These are phyloP conservation scores for Sibirionetta formosa DNA, from an alignment of 2,797 vertebrate species.

Conservation along the genomic window DNA sequence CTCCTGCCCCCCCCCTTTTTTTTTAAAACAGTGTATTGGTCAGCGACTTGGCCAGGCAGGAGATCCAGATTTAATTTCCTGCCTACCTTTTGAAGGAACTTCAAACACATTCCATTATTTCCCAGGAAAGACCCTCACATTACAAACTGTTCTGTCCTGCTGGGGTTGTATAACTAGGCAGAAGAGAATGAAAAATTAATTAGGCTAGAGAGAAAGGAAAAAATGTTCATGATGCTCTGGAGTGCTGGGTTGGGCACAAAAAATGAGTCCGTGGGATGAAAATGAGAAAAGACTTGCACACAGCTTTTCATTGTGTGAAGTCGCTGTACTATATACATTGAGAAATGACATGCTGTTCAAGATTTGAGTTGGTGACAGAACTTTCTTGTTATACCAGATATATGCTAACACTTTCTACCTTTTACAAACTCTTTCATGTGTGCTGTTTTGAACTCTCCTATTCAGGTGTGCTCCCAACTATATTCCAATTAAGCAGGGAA, in stretches of 20 bases:
- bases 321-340: background rate
- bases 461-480: background rate
- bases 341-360: background rate
- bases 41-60: background rate
- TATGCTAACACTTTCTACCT: background rate
- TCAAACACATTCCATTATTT: constrained; percentile 31
- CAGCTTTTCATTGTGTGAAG: background rate
- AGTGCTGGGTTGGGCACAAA: background rate
- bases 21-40: background rate
- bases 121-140: constrained; percentile 23
- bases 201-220: background rate
- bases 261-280: background rate
- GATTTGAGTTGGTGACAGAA: background rate
- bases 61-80: constrained; percentile 34
- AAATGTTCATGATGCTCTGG: background rate
- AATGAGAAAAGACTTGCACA: fast-evolving
- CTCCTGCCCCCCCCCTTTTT: no score
- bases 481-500: background rate
- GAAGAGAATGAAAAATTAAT: constrained; percentile 42
- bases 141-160: background rate
- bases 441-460: background rate
- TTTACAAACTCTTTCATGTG: background rate
- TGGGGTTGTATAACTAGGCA: background rate
- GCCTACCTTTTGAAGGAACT: background rate
- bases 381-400: background rate